Evolutionary conservation across 2,113 vertebrate species (phyloP).

Genomic region (Alaudala cheleensis): DNA sequence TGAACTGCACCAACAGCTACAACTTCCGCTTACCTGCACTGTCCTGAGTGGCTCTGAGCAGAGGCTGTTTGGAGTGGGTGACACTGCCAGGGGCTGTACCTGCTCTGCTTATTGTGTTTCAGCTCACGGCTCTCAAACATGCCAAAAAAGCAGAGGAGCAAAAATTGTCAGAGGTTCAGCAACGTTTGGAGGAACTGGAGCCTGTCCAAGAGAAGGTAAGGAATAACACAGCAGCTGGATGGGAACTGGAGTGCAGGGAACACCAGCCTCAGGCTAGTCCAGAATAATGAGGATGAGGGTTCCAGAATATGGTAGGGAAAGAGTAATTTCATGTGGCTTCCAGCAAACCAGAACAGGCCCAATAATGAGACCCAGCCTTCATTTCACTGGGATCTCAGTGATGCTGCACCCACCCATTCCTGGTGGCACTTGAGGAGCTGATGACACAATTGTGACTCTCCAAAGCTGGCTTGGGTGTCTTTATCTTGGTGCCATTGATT

Average conservation of each 20-base stretch:
- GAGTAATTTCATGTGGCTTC: background rate
- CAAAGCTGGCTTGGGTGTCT: background rate
- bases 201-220: constrained; percentile 76
- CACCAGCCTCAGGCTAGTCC: background rate
- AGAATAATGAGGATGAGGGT: background rate
- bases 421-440: background rate
- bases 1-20: background rate
- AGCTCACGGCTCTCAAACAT: constrained; percentile 72
- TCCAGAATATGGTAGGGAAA: background rate
- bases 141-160: constrained; percentile 74
- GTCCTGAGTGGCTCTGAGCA: background rate
- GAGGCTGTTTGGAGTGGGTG: background rate
- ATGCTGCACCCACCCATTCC: background rate
- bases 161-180: constrained; percentile 51
- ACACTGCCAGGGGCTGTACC: background rate
- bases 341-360: background rate
- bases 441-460: background rate
- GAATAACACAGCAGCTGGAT: background rate
- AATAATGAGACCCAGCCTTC: background rate
- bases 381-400: background rate
- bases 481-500: background rate
- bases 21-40: background rate
- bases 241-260: background rate
- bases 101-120: background rate
- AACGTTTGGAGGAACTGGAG: constrained; percentile 75